Base-by-base conservation (phyloP, 2,113 vertebrate genomes). In the Hylia prasina region DNA sequence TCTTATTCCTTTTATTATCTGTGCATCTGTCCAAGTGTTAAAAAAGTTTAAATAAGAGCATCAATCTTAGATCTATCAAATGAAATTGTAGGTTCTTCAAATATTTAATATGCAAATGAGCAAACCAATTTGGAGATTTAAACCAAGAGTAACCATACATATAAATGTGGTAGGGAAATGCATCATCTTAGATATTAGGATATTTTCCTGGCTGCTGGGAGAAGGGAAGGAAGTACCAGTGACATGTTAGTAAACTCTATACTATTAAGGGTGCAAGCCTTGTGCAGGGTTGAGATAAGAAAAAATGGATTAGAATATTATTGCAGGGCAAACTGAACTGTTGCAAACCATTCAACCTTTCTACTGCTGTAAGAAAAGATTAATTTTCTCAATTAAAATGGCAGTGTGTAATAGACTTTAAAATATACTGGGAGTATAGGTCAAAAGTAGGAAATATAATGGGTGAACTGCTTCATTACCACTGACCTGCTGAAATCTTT, bases 261-360 rank as follows among this genome's bases (percentile, higher is more conserved):
- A 37, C 66, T 93, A 42, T 91, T 91, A 95, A 85, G 75, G 80
- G 51, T 95, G 57, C 50, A 96, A 96, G 82, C 63, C 75, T 95
- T 89, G 95, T 96, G 91, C 78, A 90, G 87, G 90, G 60, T 30
- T 69, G 89, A 97, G 97, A 98, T 97, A 97, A 98, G 93, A 90
- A 97, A 96, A 96, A 96, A 94, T 57, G 61, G 73, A 93, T 97
- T 97, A 83, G 45, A 97, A 95, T 97, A 82, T 96, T 96, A 96
- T 97, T 94, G 8, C 66, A 91, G 81, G 47, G 89, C 90, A 97
- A 96, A 96, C 57, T 66, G 76, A 96, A 92, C 56, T 88, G 77
- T 92, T 96, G 48, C 75, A 78, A 96, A 76, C 70, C 70, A 76
- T 93, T 97, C 96, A 95, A 93, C 93, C 92, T 97, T 97, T 96